These are phyloP conservation scores for Calyptomena viridis DNA, from an alignment of 2,113 vertebrate species.

Conservation along the genomic window DNA sequence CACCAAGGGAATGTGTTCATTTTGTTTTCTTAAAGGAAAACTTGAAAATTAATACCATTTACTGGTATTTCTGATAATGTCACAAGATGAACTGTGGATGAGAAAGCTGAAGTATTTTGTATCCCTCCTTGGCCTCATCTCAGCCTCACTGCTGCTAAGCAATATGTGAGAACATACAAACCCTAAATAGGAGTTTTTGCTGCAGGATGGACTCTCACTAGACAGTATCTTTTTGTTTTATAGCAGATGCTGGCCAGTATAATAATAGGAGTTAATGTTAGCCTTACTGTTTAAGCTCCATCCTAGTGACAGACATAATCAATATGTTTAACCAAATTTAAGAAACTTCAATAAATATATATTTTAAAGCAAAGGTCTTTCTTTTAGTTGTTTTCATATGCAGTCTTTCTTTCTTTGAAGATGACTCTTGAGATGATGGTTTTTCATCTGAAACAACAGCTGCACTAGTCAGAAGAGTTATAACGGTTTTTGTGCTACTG, in stretches of 20 bases:
- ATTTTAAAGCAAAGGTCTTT: neutral
- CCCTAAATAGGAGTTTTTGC: neutral
- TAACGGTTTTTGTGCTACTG: neutral
- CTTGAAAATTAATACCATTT: neutral
- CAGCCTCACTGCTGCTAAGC: neutral
- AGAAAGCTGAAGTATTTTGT: neutral
- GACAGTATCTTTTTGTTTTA: neutral
- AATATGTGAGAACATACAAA: neutral
- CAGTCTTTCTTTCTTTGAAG: neutral
- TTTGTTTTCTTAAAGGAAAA: neutral
- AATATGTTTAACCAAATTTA: neutral
- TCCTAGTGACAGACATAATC: neutral
- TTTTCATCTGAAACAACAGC: neutral
- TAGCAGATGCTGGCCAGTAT: neutral
- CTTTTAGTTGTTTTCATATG: neutral
- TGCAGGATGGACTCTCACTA: neutral
- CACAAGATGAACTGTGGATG: neutral
- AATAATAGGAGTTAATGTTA: neutral
- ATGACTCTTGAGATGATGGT: neutral
- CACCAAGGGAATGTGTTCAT: neutral
- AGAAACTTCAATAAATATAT: neutral
- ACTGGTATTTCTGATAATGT: neutral
- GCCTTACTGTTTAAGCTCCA: neutral
- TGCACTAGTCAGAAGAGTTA: neutral
- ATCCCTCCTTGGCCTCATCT: neutral